phyloP scores from a whole-genome alignment of 2,888 invertebrate genomes.

The Troglohyphantes excavatus region DNA sequence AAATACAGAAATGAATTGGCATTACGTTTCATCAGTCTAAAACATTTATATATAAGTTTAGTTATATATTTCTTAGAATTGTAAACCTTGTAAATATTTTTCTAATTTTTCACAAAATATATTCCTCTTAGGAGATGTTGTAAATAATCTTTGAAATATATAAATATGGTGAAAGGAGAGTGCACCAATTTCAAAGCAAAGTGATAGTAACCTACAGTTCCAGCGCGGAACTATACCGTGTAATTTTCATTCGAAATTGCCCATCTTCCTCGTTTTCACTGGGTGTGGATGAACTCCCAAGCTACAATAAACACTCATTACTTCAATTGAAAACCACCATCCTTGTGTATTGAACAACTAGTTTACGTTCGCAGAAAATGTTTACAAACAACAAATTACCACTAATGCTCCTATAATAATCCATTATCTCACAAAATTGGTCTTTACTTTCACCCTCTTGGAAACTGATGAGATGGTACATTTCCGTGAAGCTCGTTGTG shows the following conservation, averaged over 20 bases:
- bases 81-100: too few relatives aligned
- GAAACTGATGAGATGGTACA: not conserved
- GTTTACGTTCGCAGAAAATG: not conserved
- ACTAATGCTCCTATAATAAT: not conserved
- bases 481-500: not conserved
- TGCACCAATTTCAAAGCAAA: too few relatives aligned
- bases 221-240: not conserved
- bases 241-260: not conserved
- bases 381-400: not conserved
- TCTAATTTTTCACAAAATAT: too few relatives aligned
- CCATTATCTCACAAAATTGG: not conserved
- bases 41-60: too few relatives aligned
- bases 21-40: too few relatives aligned
- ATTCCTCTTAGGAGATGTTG: too few relatives aligned
- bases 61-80: too few relatives aligned
- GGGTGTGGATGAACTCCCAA: slow-evolving; percentile 3
- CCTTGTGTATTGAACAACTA: not conserved
- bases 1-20: too few relatives aligned
- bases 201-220: too few relatives aligned
- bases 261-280: not conserved
- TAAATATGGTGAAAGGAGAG: too few relatives aligned
- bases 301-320: not conserved
- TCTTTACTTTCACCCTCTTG: not conserved
- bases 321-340: not conserved
- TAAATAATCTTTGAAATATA: too few relatives aligned